Evolutionary conservation across 1,140 invertebrate genomes (phyloP).

Genomic region (Anastrepha ludens): DNA sequence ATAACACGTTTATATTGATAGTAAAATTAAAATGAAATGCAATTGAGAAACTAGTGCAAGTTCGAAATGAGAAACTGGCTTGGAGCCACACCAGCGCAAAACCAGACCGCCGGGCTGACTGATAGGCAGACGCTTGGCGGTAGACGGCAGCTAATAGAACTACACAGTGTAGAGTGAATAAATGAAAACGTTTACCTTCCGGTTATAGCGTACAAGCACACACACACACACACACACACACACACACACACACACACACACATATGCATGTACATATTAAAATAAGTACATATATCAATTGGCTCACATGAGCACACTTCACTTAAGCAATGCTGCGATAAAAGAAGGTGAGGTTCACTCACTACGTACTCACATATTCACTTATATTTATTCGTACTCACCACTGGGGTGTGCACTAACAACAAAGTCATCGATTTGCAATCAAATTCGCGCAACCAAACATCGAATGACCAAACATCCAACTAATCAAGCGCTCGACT

Average conservation of each 20-base stretch:
- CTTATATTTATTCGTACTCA: not conserved
- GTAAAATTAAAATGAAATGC: conserved; percentile 49
- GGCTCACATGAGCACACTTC: not conserved
- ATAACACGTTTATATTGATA: conserved; percentile 32
- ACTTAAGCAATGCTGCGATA: not conserved
- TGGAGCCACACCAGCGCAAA: conserved; percentile 12
- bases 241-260: not conserved
- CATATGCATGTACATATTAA: not conserved
- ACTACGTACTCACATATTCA: not conserved
- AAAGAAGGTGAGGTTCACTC: conserved; percentile 50
- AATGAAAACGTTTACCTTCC: conserved; percentile 54
- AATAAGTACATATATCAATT: not conserved
- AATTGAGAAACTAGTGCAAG: conserved; percentile 55
- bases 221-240: conserved; percentile 8
- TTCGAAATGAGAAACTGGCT: conserved; percentile 51
- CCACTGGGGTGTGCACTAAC: not conserved
- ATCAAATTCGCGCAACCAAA: conserved; percentile 1
- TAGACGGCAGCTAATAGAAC: not conserved
- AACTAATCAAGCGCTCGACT: conserved; percentile 42
- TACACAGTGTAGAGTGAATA: not conserved
- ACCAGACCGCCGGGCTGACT: conserved; percentile 18
- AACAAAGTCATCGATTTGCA: conserved; percentile 29
- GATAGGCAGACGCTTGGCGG: not conserved
- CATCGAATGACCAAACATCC: conserved; percentile 30
- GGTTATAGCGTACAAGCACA: not conserved